phyloP scores from a whole-genome alignment of 2,888 invertebrate genomes.

The Thereva nobilitata region DNA sequence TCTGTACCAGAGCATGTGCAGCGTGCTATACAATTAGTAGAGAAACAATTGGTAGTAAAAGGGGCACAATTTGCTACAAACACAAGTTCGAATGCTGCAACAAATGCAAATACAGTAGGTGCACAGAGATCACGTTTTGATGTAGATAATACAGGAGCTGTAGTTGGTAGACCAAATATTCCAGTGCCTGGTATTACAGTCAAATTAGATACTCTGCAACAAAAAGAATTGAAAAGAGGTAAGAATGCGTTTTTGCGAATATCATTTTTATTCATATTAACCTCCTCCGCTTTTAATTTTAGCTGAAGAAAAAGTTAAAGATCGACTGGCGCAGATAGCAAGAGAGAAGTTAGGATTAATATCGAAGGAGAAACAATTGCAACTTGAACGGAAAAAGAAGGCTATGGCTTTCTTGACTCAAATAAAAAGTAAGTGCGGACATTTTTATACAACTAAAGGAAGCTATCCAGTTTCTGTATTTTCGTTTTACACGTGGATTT shows the following conservation, averaged over 20 bases:
- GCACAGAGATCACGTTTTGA: constrained; percentile 43
- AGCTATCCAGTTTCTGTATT: no score
- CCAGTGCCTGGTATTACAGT: constrained; percentile 32
- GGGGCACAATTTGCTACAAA: constrained; percentile 46
- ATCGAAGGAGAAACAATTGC: constrained; percentile 64
- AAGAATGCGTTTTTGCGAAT: not conserved
- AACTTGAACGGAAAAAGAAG: constrained; percentile 75
- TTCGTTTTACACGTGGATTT: no score
- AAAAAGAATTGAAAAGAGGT: constrained; percentile 35
- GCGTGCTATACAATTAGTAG: constrained; percentile 55
- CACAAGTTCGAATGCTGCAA: not conserved
- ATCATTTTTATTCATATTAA: not conserved
- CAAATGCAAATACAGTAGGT: not conserved
- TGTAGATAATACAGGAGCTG: constrained; percentile 44
- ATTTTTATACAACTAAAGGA: no score
- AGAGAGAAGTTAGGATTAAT: constrained; percentile 64
- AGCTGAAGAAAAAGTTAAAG: constrained; percentile 65
- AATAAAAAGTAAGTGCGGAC: constrained; percentile 53
- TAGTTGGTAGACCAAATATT: constrained; percentile 29
- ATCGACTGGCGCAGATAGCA: constrained; percentile 63
- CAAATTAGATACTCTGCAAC: constrained; percentile 16
- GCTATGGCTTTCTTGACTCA: constrained; percentile 77
- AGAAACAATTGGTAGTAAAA: constrained; percentile 53
- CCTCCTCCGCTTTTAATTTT: constrained; percentile 13
- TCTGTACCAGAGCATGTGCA: constrained; percentile 54